Base-by-base conservation (phyloP, 2,113 vertebrate species). In the Prolemur simus region DNA sequence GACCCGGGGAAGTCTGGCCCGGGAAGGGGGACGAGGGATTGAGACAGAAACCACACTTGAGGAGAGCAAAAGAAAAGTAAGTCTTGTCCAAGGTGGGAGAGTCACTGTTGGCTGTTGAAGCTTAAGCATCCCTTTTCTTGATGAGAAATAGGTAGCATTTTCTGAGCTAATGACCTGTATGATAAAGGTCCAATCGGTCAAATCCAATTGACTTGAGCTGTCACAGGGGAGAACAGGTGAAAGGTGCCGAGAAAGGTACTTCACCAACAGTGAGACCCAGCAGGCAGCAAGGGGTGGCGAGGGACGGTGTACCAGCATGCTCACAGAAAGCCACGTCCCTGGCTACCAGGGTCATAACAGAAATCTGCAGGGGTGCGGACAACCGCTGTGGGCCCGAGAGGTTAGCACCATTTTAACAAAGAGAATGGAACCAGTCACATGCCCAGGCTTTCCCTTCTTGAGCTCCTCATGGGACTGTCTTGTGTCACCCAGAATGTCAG, bases 51-150 rank as follows among this genome's bases (percentile, higher is more conserved):
- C 17, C n/a, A 90, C 45, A 20, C 14, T 1, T 0, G 68, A 85
- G 49, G 45, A 92, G n/a, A 96, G 42, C 3, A 69, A 90, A 69
- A 83, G 81, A 49, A 92, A 91, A 84, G 34, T 37, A 64, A 91
- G 69, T 90, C 94, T 82, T 39, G 15, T 21, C 64, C 52, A 91
- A 96, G 32, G 23, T 17, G 32, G 54, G 63, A 34, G n/a, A 81
- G 21, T 54, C 76, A 4, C 0, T 0, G 18, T 54, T 13, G 29
- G 45, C 39, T 86, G 8, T 54, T 49, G 60, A 94, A 34, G 12
- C 45, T 13, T 5, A 27, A 10, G 34, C 3, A 15, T 39, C 29
- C 76, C 10, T 32, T 54, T 37, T 29, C 39, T 76, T 66, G 54
- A 54, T 2, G 37, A 81, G 86, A 96, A 77, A 29, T 3, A 64